Conservation (phyloP, 2,797 vertebrate species). For the Masticophis lateralis region DNA sequence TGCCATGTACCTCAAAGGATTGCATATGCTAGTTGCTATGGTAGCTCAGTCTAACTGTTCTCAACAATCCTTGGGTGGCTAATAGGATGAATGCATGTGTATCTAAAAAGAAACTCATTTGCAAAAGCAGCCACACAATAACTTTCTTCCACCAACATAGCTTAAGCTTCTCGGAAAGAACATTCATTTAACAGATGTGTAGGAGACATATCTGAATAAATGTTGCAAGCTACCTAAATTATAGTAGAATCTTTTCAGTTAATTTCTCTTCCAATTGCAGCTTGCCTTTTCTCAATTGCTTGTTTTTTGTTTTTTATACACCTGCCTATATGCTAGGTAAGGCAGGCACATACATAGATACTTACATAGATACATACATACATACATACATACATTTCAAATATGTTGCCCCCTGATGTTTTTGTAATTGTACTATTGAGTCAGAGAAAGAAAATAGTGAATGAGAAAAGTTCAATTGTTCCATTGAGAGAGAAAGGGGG, state of each 20-base stretch:
- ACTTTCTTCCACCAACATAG: constrained; percentile 30
- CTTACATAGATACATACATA: too few species aligned
- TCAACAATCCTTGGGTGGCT: constrained; percentile 13
- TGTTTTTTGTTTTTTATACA: neutral
- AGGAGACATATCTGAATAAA: constrained; percentile 27
- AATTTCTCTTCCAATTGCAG: neutral
- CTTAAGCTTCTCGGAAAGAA: neutral
- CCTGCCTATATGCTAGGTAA: neutral
- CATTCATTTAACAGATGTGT: neutral
- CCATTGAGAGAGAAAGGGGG: neutral
- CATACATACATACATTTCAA: too few species aligned
- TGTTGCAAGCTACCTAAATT: neutral
- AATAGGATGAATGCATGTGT: constrained; percentile 7
- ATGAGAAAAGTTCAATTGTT: neutral
- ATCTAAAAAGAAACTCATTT: constrained; percentile 29
- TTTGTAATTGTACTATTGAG: neutral
- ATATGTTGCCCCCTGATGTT: neutral
- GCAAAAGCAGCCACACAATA: constrained; percentile 26
- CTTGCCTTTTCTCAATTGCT: neutral
- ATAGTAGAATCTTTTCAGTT: neutral
- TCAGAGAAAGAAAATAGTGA: neutral
- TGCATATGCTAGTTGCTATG: constrained; percentile 57
- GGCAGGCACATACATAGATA: neutral
- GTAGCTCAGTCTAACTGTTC: constrained; percentile 28
- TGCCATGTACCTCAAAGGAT: constrained; percentile 35